Percentiles rank a stretch among this genome's conserved stretches.
Conservation (phyloP, 2,113 vertebrate genomes). For the Pyxicephalus adspersus region DNA sequence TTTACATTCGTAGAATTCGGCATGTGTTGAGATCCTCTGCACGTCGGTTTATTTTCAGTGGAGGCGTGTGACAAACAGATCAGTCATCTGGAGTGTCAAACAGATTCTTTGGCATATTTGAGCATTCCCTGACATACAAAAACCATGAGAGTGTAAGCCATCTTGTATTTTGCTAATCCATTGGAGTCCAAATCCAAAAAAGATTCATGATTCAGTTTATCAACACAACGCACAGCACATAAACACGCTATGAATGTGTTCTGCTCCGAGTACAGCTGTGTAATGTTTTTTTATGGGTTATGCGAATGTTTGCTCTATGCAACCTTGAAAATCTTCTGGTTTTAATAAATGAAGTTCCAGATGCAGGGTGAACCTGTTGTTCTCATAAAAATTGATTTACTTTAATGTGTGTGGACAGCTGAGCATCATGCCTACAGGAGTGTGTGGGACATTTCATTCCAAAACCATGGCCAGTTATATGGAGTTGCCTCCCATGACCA, state of each 20-base stretch:
- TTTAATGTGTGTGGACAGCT: no score
- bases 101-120: constrained; percentile 18
- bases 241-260: not conserved
- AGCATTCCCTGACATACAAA: constrained; percentile 28
- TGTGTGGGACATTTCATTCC: no score
- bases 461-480: no score
- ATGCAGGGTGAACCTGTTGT: no score
- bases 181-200: not conserved
- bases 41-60: constrained; percentile 28
- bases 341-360: no score
- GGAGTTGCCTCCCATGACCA: no score
- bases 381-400: no score
- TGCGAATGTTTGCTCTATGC: no score
- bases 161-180: not conserved
- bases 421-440: no score
- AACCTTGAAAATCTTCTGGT: no score
- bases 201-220: constrained; percentile 13
- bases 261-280: no score
- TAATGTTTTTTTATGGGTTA: no score
- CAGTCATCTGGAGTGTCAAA: not conserved
- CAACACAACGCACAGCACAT: not conserved
- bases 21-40: not conserved
- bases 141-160: constrained; percentile 4
- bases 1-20: constrained; percentile 3
- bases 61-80: constrained; percentile 42